Conservation (phyloP, 2,888 invertebrate genomes). For the Eudasyphora cyanicolor region DNA sequence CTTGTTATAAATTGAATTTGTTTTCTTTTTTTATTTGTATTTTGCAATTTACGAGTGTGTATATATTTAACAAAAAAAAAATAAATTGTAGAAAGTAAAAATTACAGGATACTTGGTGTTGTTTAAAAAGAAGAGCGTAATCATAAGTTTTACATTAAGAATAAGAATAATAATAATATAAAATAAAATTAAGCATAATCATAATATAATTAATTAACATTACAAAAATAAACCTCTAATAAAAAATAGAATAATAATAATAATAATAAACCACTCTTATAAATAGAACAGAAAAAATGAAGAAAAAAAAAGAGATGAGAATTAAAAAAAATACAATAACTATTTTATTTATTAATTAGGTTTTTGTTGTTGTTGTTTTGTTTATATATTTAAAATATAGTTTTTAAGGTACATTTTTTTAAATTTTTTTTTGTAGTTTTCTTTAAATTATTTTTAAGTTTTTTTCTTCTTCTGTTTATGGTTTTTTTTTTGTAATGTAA, state of each 20-base stretch:
- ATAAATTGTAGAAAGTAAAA: conserved; percentile 6
- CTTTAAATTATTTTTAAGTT: conserved; percentile 19
- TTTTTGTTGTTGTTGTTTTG: conserved; percentile 35
- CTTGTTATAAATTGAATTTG: background rate
- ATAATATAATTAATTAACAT: conserved; percentile 42
- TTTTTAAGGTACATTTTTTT: conserved; percentile 64
- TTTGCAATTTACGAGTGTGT: conserved; percentile 1
- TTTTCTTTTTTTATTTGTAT: background rate
- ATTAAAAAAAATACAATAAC: conserved; percentile 52
- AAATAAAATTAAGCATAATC: conserved; percentile 18
- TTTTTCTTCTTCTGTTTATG: conserved; percentile 8
- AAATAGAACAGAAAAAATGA: conserved; percentile 41
- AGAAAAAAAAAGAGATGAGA: conserved; percentile 43
- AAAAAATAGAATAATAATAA: conserved; percentile 42
- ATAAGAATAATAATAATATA: conserved; percentile 5
- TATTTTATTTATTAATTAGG: conserved; percentile 21
- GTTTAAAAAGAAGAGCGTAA: conserved; percentile 1
- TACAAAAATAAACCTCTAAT: conserved; percentile 41
- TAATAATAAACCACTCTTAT: conserved; percentile 34
- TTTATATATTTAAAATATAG: conserved; percentile 63
- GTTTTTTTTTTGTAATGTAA: conserved; percentile 43
- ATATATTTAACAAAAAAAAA: conserved; percentile 19
- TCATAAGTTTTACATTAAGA: background rate
- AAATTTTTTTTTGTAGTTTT: conserved; percentile 32
- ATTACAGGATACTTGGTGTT: conserved; percentile 15